Evolutionary conservation across 2,888 invertebrate genomes (phyloP), one percentile per base, ranked within the genome.

Genomic region (Copidosoma aretas): DNA sequence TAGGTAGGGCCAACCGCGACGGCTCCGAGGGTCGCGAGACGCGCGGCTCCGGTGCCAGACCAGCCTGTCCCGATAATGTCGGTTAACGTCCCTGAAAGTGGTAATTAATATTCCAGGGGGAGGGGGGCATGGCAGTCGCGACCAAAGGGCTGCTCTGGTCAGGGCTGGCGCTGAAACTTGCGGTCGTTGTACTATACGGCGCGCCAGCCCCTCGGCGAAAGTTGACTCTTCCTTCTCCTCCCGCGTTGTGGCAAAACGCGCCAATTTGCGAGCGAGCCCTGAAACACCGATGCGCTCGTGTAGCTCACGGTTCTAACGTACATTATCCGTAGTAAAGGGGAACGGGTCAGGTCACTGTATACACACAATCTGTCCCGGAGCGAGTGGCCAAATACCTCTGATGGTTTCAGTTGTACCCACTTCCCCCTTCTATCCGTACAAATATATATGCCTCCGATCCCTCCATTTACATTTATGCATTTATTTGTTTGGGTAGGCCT

Each of bases 41-140:
- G n/a, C n/a, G 49, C 46, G 51, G 64, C 60, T 70, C 61, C 32
- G 57, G 51, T 58, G 39, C 75, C 77, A 76, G 41, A 8, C 10
- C n/a, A n/a, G 32, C 77, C 77, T 78, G 80, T 80, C 79, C 78
- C 76, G 80, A 81, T 82, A 81, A 82, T 82, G 80, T 81, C 79
- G 78, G 79, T 80, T 81, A 81, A 82, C 81, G 81, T 80, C 81
- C 79, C 15, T 79, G 80, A 82, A 81, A 81, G 82, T 80, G 79
- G 79, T 79, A 81, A 83, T 82, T 83, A 82, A 82, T 81, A 83
- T 81, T 80, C 81, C 79, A 46, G 12, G 12, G 12, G 43, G 43
- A 46, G 43, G 68, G 71, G 71, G 71, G 73, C 62, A 61, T n/a
- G n/a, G n/a, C n/a, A n/a, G n/a, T n/a, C n/a, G n/a, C n/a, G n/a